Evolutionary conservation across 2,113 vertebrate species (phyloP), one percentile per base, ranked within the genome.

Genomic region (Octodon degus): DNA sequence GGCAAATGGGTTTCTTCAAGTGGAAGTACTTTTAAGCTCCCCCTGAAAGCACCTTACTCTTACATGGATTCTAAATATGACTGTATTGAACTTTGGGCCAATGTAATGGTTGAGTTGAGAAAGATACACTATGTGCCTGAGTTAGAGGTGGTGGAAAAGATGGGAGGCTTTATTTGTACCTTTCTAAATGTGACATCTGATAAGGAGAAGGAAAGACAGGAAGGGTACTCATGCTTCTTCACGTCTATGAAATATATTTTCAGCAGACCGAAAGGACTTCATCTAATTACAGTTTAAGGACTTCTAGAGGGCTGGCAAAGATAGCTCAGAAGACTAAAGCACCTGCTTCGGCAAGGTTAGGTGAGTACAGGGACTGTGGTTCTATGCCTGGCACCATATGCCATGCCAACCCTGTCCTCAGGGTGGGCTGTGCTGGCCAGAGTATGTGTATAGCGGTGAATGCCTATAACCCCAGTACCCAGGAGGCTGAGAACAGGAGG

Each of bases 281-380:
- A n/a, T 82, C 27, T 70, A 68, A 63, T 53, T 84, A 34, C 30
- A 96, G 30, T 76, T 91, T 96, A 93, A 86, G 43, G 85, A 62
- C 0, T 3, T 87, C 47, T 53, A 85, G 50, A 94, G 50, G 50
- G 50, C 50, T 50, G 11, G 50, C 50, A 50, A 50, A 50, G 50
- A 12, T 10, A 50, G 50, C 50, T 50, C 50, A 50, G 50, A 50
- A 50, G 50, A 50, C 50, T 10, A 10, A 50, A 11, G 50, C 50
- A 50, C 50, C 50, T 50, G 50, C 50, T 50, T 11, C 9, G 50
- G 8, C 50, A 50, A 50, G 50, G 50, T 50, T 50, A 50, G 50
- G 50, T 1, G 11, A 12, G 50, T 9, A 50, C 50, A 50, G 50
- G 50, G 50, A 50, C 50, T 12, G 1, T 12, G 50, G 50, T 10